phyloP scores from a whole-genome alignment of 2,888 invertebrate genomes.

The Harmothoe impar region DNA sequence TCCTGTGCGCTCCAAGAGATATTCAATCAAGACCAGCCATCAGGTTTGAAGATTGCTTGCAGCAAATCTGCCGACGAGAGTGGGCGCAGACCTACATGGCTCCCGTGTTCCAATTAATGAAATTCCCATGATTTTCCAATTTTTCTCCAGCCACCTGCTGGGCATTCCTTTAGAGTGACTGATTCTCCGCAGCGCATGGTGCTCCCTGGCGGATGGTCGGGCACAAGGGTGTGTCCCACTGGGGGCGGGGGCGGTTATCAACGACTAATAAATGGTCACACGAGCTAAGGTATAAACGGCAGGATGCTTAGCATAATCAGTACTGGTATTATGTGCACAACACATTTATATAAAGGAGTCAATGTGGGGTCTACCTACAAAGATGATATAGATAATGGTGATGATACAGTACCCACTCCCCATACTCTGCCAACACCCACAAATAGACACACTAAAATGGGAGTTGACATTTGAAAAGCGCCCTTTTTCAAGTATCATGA shows the following conservation, averaged over 20 bases:
- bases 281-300: neutral
- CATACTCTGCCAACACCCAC: too few species aligned
- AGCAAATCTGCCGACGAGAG: neutral
- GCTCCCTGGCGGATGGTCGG: neutral
- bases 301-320: neutral
- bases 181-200: neutral
- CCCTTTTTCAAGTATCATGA: too few species aligned
- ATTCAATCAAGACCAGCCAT: neutral
- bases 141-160: neutral
- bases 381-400: too few species aligned
- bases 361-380: too few species aligned
- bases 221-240: neutral
- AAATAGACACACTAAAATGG: too few species aligned
- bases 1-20: neutral
- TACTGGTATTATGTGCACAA: neutral
- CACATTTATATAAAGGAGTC: too few species aligned
- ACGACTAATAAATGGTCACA: too few species aligned
- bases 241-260: neutral
- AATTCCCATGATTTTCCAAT: neutral
- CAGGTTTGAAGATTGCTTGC: neutral
- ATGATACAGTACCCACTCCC: too few species aligned
- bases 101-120: slow-evolving; percentile 2
- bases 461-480: too few species aligned
- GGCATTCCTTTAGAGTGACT: neutral
- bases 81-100: neutral